Base-by-base conservation (phyloP, 2,797 vertebrate species). In the Melanotaenia parkinsoni region DNA sequence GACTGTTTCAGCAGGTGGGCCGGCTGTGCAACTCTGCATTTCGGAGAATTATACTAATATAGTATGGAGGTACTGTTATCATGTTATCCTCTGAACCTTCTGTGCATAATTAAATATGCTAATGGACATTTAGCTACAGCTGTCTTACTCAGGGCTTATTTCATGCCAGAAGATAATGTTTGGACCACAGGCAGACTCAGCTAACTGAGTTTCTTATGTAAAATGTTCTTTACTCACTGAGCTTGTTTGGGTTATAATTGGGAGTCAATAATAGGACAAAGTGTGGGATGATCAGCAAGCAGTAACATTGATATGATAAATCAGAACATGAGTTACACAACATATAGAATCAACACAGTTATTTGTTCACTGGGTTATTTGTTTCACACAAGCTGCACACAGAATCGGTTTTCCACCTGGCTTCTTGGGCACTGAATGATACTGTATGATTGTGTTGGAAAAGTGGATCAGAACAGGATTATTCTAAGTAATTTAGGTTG, bases 151-250 rank as follows among this genome's bases (percentile, higher is more conserved):
- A 9, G 24, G 28, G 51, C 63, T 65, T 65, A n/a, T 67, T 81
- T 69, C 59, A 66, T 26, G 43, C 58, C 57, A 51, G 32, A 37
- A 43, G 68, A 54, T 61, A 56, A 63, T 70, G 38, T 65, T 54
- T 71, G 28, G 59, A 32, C 22, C 20, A 33, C 51, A 68, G 73
- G 58, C 56, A 59, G 20, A 63, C 47, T 74, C 58, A 60, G 57
- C 59, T 71, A 63, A 54, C 33, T 45, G 58, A 63, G 66, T 64
- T 64, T 73, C 50, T 73, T 70, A 67, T n/a, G 35, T 79, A 69
- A 73, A 76, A 64, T 47, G 58, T 14, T 53, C 32, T 70, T 68
- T 35, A 53, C 32, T 16, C 4, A 4, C 57, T 61, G 61, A 70
- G 50, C 60, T 53, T 24, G 22, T 5, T 64, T n/a, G 11, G 26